Percentiles rank a stretch among this genome's conserved stretches.
Conservation (phyloP, 2,888 invertebrate species). For the Gari tellinella region DNA sequence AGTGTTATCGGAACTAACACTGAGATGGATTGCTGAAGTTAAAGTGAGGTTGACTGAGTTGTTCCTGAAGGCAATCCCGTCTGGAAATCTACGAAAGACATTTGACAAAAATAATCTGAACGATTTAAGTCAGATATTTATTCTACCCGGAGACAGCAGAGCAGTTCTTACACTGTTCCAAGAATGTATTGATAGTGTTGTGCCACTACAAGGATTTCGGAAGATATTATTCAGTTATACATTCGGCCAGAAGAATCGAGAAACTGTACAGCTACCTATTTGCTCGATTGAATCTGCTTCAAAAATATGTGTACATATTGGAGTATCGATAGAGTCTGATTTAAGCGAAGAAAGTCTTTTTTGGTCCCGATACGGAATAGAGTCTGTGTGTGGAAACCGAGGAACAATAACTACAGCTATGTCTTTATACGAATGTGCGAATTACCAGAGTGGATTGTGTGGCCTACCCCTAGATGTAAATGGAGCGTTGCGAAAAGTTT, state of each 20-base stretch:
- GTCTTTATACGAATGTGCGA: slow-evolving; percentile 30
- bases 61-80: slow-evolving; percentile 3
- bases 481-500: slow-evolving; percentile 7
- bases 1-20: background rate
- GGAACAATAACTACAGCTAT: slow-evolving; percentile 6
- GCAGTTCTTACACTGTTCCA: slow-evolving; percentile 4
- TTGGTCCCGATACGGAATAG: slow-evolving; percentile 24
- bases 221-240: background rate
- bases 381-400: background rate
- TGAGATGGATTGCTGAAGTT: slow-evolving; percentile 19
- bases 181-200: background rate
- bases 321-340: background rate
- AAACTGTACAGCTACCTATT: too few species aligned
- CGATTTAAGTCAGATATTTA: slow-evolving; percentile 16
- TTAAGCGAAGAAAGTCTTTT: slow-evolving; percentile 11
- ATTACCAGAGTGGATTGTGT: slow-evolving; percentile 20
- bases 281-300: too few species aligned
- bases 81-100: slow-evolving; percentile 3
- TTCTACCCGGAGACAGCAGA: slow-evolving; percentile 9
- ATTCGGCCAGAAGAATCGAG: too few species aligned
- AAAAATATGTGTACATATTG: slow-evolving; percentile 12
- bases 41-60: background rate
- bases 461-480: slow-evolving; percentile 6
- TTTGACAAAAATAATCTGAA: slow-evolving; percentile 13
- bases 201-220: background rate